These are phyloP conservation scores for Gallinago media DNA, from an alignment of 2,113 vertebrate species.

Conservation along the genomic window DNA sequence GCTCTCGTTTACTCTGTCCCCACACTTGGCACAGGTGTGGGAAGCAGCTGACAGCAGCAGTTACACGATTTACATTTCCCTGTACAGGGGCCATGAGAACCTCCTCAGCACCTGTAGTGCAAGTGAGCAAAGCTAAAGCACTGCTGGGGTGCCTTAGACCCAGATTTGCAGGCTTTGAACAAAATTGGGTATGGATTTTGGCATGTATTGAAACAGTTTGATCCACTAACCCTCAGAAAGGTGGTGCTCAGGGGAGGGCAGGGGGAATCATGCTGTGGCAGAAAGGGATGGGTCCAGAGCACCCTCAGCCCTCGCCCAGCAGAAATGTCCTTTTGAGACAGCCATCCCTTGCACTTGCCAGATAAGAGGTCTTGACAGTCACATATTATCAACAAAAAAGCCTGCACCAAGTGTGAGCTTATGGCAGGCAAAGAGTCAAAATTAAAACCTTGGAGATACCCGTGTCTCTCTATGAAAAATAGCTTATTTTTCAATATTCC, in stretches of 20 bases:
- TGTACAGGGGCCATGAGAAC: neutral
- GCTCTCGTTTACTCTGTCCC: neutral
- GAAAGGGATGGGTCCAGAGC: neutral
- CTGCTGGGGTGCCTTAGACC: neutral
- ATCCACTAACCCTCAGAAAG: neutral
- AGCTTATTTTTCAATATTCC: neutral
- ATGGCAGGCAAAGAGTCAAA: neutral
- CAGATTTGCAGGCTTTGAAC: neutral
- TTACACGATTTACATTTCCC: fast-evolving
- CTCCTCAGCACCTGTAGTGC: neutral
- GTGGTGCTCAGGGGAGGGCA: neutral
- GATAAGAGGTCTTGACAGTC: neutral
- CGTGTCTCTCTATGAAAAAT: neutral
- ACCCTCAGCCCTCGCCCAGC: neutral
- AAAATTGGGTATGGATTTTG: fast-evolving
- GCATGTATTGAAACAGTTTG: neutral
- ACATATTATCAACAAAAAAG: neutral
- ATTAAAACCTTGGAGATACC: neutral
- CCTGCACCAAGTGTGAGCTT: neutral
- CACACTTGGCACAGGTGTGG: neutral
- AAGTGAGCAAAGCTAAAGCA: neutral
- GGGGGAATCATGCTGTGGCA: neutral
- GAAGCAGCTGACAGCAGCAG: neutral
- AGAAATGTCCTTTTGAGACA: neutral
- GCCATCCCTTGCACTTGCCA: neutral